phyloP scores from a whole-genome alignment of 2,888 invertebrate genomes.

The Flexamia atlantica region DNA sequence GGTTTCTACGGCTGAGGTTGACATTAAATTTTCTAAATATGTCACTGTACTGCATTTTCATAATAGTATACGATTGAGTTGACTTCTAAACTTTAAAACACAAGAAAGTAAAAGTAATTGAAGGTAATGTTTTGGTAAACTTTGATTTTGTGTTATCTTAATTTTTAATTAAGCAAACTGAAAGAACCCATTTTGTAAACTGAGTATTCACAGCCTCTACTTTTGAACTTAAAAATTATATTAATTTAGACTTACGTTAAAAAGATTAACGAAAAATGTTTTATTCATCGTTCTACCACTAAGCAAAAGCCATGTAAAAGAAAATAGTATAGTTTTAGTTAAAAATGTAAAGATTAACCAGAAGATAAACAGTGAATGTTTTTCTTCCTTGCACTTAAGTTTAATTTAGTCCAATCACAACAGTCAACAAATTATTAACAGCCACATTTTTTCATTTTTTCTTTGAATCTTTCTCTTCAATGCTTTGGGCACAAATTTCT shows the following conservation, averaged over 20 bases:
- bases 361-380: no score
- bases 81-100: no score
- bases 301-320: no score
- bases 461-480: neutral
- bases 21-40: neutral
- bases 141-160: neutral
- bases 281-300: no score
- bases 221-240: no score
- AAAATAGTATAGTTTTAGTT: no score
- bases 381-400: no score
- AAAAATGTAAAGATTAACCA: no score
- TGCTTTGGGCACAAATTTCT: neutral
- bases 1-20: neutral
- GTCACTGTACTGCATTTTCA: slow-evolving; percentile 12
- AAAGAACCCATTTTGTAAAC: neutral
- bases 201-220: neutral
- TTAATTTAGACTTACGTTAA: no score
- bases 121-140: neutral
- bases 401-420: neutral
- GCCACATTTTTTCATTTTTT: slow-evolving; percentile 19
- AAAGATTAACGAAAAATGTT: no score
- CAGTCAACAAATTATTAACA: neutral
- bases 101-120: neutral
- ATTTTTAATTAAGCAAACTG: neutral
- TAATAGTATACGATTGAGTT: neutral